A percentile compares a stretch with the other conserved stretches of the same genome.
Evolutionary conservation across 2,888 invertebrate species (phyloP).

Genomic region (Crocallis elinguaria): DNA sequence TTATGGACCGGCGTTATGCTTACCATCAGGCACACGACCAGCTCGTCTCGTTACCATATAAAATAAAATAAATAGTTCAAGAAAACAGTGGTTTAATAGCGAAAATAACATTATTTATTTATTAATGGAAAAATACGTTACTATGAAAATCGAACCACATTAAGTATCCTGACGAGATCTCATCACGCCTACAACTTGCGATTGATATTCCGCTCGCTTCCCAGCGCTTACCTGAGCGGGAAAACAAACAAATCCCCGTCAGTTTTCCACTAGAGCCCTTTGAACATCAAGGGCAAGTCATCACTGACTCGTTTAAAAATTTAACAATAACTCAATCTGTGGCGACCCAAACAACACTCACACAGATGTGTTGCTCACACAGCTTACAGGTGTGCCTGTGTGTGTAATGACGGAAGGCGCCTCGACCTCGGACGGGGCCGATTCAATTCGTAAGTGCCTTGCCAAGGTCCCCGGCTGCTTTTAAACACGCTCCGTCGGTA

Average conservation of each 20-base stretch:
- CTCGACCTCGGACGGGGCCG: slow-evolving; percentile 63
- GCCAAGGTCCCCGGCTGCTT: slow-evolving; percentile 60
- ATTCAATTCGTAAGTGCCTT: slow-evolving; percentile 67
- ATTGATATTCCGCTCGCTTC: slow-evolving; percentile 16
- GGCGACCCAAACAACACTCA: slow-evolving; percentile 30
- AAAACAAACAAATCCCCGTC: slow-evolving; percentile 22
- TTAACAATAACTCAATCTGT: slow-evolving; percentile 22
- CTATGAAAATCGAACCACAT: too few species aligned
- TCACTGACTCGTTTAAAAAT: slow-evolving; percentile 20
- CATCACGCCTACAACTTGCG: background rate
- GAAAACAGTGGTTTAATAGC: too few species aligned
- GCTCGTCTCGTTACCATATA: too few species aligned
- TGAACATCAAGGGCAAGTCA: slow-evolving; percentile 22
- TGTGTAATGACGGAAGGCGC: slow-evolving; percentile 53
- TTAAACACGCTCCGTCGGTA: slow-evolving; percentile 49
- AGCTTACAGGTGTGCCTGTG: slow-evolving; percentile 35
- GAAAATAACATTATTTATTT: too few species aligned
- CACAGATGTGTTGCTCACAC: slow-evolving; percentile 2
- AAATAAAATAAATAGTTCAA: too few species aligned
- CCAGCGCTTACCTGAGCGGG: slow-evolving; percentile 10
- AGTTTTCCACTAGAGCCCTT: slow-evolving; percentile 20
- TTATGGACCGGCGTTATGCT: too few species aligned
- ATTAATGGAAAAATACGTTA: too few species aligned
- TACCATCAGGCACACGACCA: too few species aligned
- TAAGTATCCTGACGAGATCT: background rate